Evolutionary conservation across 1,140 invertebrate genomes (phyloP), one percentile per base, ranked within the genome.

Genomic region (Magallana ariakensis): DNA sequence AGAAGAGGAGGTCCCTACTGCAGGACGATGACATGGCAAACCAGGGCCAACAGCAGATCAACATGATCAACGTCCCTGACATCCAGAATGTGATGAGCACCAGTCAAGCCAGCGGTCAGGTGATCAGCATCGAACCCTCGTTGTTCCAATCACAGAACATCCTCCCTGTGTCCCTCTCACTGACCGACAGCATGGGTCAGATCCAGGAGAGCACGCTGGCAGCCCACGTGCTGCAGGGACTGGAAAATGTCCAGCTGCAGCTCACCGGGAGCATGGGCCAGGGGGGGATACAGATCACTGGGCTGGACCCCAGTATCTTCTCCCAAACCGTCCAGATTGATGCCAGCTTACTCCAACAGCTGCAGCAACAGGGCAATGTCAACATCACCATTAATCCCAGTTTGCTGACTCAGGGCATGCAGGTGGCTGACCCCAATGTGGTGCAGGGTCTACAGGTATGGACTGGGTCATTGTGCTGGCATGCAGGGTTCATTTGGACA

Each of bases 261-360:
- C 87, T 95, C 46, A 92, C 95, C n/a, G 93, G 92, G 11, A 92
- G 90, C 66, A 88, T 92, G 9, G 92, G 85, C 87, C 22, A 91
- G 26, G 94, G 94, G 84, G 92, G 92, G 11, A 91, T 95, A 54
- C 95, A 95, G 87, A 94, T 95, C 10, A 92, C 94, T 11, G 94
- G 94, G 0, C 89, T 95, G 3, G 95, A 95, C 89, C 91, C 93
- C 13, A 91, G 70, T 66, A 53, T 95, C 15, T 84, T 95, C n/a
- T 90, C 92, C 8, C 94, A 95, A 84, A 93, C 95, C 10, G 88
- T 95, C 4, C 95, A 95, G 87, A 94, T 95, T 22, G 95, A 95
- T 90, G 93, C 95, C 10, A 93, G 89, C 85, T 90, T 95, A 6
- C 91, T 95, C 8, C 95, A 95, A 80, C 94, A 95, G 87, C 88